phyloP scores from a whole-genome alignment of 2,888 invertebrate genomes.

The Bedellia somnulentella region DNA sequence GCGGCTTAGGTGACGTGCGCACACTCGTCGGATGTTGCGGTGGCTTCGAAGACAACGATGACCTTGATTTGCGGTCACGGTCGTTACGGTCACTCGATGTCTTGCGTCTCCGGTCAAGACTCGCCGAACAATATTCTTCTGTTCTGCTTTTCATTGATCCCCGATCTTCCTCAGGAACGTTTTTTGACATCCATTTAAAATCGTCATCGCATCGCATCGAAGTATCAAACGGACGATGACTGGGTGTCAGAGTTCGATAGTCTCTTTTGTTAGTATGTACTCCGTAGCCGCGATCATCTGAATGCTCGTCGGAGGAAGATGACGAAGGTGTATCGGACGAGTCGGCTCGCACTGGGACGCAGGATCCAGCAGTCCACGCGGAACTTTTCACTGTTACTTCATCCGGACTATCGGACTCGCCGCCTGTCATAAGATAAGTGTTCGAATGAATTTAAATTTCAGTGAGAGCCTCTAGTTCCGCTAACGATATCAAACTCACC shows the following conservation, averaged over 20 bases:
- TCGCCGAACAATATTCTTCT: constrained; percentile 41
- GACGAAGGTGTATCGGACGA: constrained; percentile 44
- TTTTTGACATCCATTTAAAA: constrained; percentile 66
- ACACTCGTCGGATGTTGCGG: constrained; percentile 45
- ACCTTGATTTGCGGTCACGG: constrained; percentile 66
- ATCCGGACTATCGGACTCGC: constrained; percentile 64
- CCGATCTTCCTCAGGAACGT: constrained; percentile 23
- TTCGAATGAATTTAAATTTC: constrained; percentile 12
- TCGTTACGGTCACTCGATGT: constrained; percentile 55
- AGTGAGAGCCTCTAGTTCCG: constrained; percentile 24
- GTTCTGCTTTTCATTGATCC: constrained; percentile 24
- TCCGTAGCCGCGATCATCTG: constrained; percentile 48
- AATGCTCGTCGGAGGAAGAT: constrained; percentile 30
- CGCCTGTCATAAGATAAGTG: constrained; percentile 49
- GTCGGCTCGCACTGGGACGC: constrained; percentile 27
- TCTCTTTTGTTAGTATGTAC: constrained; percentile 63
- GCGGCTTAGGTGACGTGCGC: constrained; percentile 40
- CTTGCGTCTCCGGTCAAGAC: constrained; percentile 57
- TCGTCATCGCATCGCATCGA: constrained; percentile 65
- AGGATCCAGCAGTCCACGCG: constrained; percentile 44
- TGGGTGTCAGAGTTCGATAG: constrained; percentile 54
- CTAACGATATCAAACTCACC: constrained; percentile 38
- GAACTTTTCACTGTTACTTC: constrained; percentile 64
- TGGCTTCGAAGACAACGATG: constrained; percentile 58
- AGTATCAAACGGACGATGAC: constrained; percentile 53